Evolutionary conservation across 2,113 vertebrate species (phyloP).

Genomic region (Melanotaenia duboulayi): DNA sequence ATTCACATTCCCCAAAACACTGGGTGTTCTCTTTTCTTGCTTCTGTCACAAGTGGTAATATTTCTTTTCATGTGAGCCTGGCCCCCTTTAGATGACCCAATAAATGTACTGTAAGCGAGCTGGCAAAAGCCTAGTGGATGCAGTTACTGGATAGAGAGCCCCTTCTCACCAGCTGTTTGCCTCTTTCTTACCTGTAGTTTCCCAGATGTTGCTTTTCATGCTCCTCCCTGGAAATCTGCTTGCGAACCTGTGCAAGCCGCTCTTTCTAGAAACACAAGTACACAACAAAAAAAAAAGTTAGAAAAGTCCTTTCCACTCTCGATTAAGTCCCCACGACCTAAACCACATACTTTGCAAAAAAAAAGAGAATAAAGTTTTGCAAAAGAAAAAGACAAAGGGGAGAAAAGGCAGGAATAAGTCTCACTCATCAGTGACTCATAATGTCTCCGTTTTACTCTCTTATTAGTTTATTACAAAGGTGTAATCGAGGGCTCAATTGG

Average conservation of each 20-base stretch:
- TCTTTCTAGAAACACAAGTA: slow-evolving; percentile 88
- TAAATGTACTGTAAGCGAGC: slow-evolving; percentile 44
- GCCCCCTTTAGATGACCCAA: slow-evolving; percentile 53
- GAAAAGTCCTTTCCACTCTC: background rate
- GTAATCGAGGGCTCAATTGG: slow-evolving; percentile 69
- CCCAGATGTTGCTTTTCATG: slow-evolving; percentile 97
- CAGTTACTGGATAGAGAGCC: slow-evolving; percentile 15
- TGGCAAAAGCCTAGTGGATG: slow-evolving; percentile 31
- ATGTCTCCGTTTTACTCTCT: slow-evolving; percentile 52
- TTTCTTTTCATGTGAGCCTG: slow-evolving; percentile 52
- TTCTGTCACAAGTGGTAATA: slow-evolving; percentile 29
- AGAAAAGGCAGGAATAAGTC: background rate
- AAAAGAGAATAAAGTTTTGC: slow-evolving; percentile 43
- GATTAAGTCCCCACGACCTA: background rate
- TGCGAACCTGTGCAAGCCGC: slow-evolving; percentile 94
- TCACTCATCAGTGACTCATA: slow-evolving; percentile 43
- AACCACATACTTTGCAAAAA: background rate
- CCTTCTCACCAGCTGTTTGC: slow-evolving; percentile 5
- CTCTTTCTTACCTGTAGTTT: slow-evolving; percentile 91
- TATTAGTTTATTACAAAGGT: slow-evolving; percentile 63
- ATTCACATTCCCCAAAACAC: slow-evolving; percentile 8
- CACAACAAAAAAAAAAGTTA: slow-evolving; percentile 15
- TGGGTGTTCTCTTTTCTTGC: slow-evolving; percentile 16
- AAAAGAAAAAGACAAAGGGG: background rate
- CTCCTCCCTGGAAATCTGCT: slow-evolving; percentile 94